Evolutionary conservation across 2,888 invertebrate species (phyloP), one percentile per base, ranked within the genome.

Genomic region (Poecilus cupreus): DNA sequence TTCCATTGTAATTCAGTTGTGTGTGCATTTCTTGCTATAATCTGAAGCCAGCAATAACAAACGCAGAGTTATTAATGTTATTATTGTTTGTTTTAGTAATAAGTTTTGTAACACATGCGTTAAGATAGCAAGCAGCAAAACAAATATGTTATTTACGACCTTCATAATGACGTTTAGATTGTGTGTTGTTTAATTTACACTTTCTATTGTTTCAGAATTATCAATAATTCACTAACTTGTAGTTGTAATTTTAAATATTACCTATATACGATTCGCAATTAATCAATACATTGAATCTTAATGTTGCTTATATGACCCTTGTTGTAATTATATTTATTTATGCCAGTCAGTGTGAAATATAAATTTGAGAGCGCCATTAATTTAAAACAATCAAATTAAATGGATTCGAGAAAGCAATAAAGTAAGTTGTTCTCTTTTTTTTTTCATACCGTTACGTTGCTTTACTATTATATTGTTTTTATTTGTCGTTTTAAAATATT

Each of bases 101-200:
- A 68, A 68, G 64, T 68, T 68, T 68, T 32, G 64, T 68, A 68
- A 68, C 64, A 68, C 64, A 68, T 68, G 64, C 64, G 64, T 68
- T 68, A 68, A 68, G 64, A 68, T 68, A 37, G 13, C 37, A 18
- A 32, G 37, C 64, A 32, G 64, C 64, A 68, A 68, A 68, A 68
- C 64, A 68, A 68, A 68, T 32, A 13, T 18, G 64, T 68, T 68
- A 68, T 68, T 68, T 68, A 68, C 64, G 64, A 68, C 64, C 64
- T 68, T 68, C 64, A 68, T 68, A 68, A 68, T 68, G 64, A 68
- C 64, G 64, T 68, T 68, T 68, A 68, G 64, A 68, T 68, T 68
- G 64, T 68, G 18, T 68, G 64, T 68, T 68, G 64, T 68, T 68
- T 68, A 13, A 68, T 68, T 68, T 68, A 39, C 64, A 68, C 64